Evolutionary conservation across 2,888 invertebrate species (phyloP).

Genomic region (Congeria kusceri): DNA sequence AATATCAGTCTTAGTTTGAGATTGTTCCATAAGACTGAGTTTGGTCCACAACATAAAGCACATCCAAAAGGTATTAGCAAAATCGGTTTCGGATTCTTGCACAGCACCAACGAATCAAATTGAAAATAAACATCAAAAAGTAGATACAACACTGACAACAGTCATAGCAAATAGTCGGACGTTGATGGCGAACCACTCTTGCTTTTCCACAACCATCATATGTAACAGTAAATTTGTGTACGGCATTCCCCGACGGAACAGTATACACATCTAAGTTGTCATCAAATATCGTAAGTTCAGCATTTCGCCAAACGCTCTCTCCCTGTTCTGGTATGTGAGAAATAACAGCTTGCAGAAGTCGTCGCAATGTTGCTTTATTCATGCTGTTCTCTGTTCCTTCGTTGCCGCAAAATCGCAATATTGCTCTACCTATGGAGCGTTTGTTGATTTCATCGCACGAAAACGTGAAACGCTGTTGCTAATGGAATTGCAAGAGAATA

Average conservation of each 20-base stretch:
- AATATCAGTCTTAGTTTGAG: too few relatives aligned
- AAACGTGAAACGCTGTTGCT: background rate
- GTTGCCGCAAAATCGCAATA: constrained; percentile 24
- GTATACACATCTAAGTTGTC: constrained; percentile 3
- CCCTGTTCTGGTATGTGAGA: constrained; percentile 6
- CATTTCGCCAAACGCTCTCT: constrained; percentile 18
- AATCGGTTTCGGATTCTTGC: too few relatives aligned
- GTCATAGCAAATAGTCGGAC: background rate
- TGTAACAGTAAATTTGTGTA: background rate
- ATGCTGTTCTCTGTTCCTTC: constrained; percentile 21
- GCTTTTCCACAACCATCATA: background rate
- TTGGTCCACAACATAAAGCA: too few relatives aligned
- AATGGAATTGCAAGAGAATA: too few relatives aligned
- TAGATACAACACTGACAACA: too few relatives aligned
- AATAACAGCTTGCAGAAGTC: constrained; percentile 26
- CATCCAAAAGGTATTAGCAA: too few relatives aligned
- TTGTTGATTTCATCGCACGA: constrained; percentile 26
- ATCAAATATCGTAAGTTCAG: constrained; percentile 17
- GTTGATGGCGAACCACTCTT: background rate
- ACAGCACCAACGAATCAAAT: too few relatives aligned
- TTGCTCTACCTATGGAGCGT: constrained; percentile 17
- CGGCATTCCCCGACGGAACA: constrained; percentile 2
- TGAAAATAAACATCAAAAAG: too few relatives aligned
- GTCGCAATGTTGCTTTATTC: constrained; percentile 14
- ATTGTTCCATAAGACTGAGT: too few relatives aligned